Conservation (phyloP, 2,797 vertebrate species). For the Etheostoma perlongum region DNA sequence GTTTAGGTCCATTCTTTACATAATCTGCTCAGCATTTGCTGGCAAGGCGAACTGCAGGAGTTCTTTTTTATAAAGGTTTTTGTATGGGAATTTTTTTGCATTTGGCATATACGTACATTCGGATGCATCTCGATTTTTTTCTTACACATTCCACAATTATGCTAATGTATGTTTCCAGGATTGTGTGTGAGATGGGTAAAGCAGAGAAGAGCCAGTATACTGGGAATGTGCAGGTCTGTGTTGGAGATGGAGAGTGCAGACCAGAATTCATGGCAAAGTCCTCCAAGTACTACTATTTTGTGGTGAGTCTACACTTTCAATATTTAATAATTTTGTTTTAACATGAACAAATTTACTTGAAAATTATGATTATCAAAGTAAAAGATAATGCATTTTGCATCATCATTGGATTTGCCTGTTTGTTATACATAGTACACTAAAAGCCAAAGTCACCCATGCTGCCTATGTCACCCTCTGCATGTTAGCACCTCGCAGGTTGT, state of each 20-base stretch:
- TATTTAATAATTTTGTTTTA: neutral
- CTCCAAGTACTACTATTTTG: slow-evolving; percentile 96
- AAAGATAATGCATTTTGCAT: neutral
- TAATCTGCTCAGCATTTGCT: slow-evolving; percentile 32
- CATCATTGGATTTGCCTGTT: neutral
- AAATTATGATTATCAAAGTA: neutral
- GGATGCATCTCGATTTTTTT: neutral
- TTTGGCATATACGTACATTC: slow-evolving; percentile 1
- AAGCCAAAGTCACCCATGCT: slow-evolving; percentile 4
- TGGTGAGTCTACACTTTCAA: slow-evolving; percentile 87
- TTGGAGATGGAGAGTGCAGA: slow-evolving; percentile 91
- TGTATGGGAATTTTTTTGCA: neutral
- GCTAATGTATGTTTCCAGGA: slow-evolving; percentile 84
- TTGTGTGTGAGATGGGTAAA: slow-evolving; percentile 97
- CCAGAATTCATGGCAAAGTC: slow-evolving; percentile 94
- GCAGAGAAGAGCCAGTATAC: slow-evolving; percentile 95
- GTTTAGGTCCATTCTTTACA: slow-evolving; percentile 48
- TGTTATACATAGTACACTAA: neutral
- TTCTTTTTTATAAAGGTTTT: slow-evolving; percentile 5
- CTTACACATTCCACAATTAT: slow-evolving; percentile 1
- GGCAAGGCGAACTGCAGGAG: neutral
- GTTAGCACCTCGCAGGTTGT: slow-evolving; percentile 45
- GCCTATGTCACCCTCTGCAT: slow-evolving; percentile 40
- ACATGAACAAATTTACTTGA: neutral
- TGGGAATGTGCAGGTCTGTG: slow-evolving; percentile 94